A percentile compares a stretch with the other conserved stretches of the same genome.
Conservation (phyloP, 2,888 invertebrate species). For the Ophion costatus region DNA sequence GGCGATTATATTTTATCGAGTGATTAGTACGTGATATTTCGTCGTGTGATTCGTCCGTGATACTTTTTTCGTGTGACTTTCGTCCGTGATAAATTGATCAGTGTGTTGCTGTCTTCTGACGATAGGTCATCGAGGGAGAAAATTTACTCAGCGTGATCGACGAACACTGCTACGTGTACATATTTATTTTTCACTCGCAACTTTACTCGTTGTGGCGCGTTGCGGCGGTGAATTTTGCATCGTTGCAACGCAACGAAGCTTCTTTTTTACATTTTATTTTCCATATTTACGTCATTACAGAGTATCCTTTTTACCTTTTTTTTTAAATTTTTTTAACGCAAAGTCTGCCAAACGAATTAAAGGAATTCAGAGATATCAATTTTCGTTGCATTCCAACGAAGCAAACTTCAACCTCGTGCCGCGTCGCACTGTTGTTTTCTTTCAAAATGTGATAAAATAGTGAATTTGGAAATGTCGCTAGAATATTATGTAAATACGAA, state of each 20-base stretch:
- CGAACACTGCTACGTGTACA: not conserved
- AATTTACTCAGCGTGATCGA: not conserved
- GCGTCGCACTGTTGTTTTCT: not conserved
- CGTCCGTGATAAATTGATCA: not conserved
- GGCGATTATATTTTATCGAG: not conserved
- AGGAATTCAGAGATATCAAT: no score
- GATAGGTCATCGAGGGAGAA: not conserved
- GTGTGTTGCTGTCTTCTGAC: not conserved
- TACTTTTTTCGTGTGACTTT: not conserved
- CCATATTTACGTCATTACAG: no score
- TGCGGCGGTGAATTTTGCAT: no score
- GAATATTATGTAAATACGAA: constrained; percentile 55
- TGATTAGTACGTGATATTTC: not conserved
- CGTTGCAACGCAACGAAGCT: no score
- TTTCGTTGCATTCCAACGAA: no score
- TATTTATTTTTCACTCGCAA: constrained; percentile 16
- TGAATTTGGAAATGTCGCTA: constrained; percentile 18
- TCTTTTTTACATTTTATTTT: no score
- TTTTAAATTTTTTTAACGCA: no score
- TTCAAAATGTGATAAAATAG: constrained; percentile 25
- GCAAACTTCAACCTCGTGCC: not conserved
- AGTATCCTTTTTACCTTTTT: no score
- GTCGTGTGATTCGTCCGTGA: not conserved
- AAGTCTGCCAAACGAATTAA: no score
- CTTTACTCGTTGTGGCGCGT: not conserved